A percentile compares a stretch with the other conserved stretches of the same genome.
These are phyloP conservation scores for Corythoichthys intestinalis DNA, from an alignment of 2,113 vertebrate species.

Conservation along the genomic window DNA sequence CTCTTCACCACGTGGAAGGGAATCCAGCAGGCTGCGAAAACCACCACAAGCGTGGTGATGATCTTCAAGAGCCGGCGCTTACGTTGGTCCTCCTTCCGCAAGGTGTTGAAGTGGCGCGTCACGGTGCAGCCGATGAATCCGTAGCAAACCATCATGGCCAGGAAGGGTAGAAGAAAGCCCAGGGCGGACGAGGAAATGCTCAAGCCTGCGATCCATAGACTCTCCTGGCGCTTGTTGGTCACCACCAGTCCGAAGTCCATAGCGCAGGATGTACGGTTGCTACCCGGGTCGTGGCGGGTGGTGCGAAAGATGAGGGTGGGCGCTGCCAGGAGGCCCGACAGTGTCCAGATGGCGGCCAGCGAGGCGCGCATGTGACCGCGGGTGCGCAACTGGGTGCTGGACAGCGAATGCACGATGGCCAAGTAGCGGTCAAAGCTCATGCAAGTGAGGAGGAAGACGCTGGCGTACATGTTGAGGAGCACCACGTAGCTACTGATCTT, in stretches of 20 bases:
- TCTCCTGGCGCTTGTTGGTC: constrained; percentile 45
- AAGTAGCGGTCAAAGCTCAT: constrained; percentile 84
- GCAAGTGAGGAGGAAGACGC: constrained; percentile 83
- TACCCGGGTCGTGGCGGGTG: constrained; percentile 44
- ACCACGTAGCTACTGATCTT: constrained; percentile 83
- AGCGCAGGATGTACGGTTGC: constrained; percentile 72
- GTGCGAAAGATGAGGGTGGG: constrained; percentile 78
- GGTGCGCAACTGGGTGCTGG: constrained; percentile 73
- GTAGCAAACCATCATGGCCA: constrained; percentile 83
- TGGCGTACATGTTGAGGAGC: constrained; percentile 84
- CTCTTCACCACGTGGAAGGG: constrained; percentile 83
- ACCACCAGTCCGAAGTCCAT: constrained; percentile 77
- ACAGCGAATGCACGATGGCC: constrained; percentile 79
- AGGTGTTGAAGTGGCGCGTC: constrained; percentile 78
- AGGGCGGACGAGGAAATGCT: constrained; percentile 76
- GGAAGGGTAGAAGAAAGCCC: constrained; percentile 78
- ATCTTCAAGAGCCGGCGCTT: constrained; percentile 79
- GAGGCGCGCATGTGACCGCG: constrained; percentile 61
- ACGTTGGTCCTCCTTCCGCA: constrained; percentile 75
- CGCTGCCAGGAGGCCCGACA: constrained; percentile 72
- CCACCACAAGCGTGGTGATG: constrained; percentile 78
- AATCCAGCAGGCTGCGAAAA: constrained; percentile 80
- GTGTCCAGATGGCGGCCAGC: constrained; percentile 71
- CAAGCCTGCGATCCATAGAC: constrained; percentile 74
- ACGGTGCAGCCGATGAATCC: constrained; percentile 79